A percentile compares a stretch with the other conserved stretches of the same genome.
These are phyloP conservation scores for Glossosoma conforme DNA, from an alignment of 1,140 invertebrate genomes.

Conservation along the genomic window DNA sequence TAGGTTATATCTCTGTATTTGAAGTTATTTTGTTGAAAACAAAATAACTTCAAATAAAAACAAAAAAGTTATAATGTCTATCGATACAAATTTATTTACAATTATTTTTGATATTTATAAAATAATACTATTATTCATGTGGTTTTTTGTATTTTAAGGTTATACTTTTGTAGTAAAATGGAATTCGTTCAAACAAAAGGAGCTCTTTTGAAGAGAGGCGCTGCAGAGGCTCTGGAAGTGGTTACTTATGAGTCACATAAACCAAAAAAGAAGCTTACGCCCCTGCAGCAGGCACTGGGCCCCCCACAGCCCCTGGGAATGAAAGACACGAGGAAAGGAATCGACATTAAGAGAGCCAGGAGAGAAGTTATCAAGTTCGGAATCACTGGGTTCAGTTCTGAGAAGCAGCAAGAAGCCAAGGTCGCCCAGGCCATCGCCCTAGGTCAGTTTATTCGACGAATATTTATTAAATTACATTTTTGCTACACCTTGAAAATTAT, in stretches of 20 bases:
- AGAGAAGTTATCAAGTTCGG: constrained; percentile 63
- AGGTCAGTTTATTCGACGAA: constrained; percentile 34
- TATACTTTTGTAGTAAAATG: not conserved
- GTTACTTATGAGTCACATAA: constrained; percentile 12
- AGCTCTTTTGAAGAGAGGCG: constrained; percentile 9
- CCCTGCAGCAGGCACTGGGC: not conserved
- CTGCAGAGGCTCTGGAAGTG: constrained; percentile 11
- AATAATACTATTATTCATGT: no score
- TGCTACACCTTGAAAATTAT: no score
- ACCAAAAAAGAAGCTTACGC: not conserved
- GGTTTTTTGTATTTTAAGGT: no score
- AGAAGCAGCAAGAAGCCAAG: constrained; percentile 54
- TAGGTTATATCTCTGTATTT: no score
- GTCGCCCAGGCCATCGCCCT: constrained; percentile 56
- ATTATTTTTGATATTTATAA: no score
- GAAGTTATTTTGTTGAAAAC: no score
- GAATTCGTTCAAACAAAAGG: constrained; percentile 12
- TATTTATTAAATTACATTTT: not conserved
- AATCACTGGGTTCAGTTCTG: constrained; percentile 54
- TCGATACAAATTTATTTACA: no score
- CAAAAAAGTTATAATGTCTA: no score
- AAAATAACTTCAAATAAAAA: no score
- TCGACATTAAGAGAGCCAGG: constrained; percentile 55
- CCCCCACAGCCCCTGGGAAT: not conserved
- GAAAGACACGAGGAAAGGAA: constrained; percentile 21